Base-by-base conservation (phyloP, 1,140 invertebrate genomes). In the Holcopasites calliopsidis region DNA sequence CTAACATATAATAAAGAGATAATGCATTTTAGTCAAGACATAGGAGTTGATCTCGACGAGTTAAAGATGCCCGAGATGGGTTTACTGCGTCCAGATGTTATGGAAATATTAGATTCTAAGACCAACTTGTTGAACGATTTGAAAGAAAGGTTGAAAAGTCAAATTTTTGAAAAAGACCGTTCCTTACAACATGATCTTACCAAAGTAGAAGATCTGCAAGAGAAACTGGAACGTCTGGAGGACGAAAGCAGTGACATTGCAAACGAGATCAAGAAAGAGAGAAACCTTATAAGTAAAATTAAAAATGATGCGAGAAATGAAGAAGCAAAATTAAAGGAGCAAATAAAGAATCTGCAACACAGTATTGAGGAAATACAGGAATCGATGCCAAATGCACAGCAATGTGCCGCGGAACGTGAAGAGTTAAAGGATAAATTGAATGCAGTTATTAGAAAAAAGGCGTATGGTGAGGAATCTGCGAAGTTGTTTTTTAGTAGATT, bases 1-100 rank as follows among this genome's bases (percentile, higher is more conserved):
- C 68, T 89, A 28, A 76, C 62, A 7, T 89, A 89, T 54, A 90
- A 90, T 52, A 85, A 85, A 44, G 79, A 87, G 23, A 81, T 90
- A 55, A 76, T 87, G 72, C 68, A 86, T 69, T n/a, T 85, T 8
- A 73, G 49, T 23, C 44, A 40, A 40, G 69, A 85, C 21, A 23
- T 68, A 21, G 76, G 60, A 28, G 28, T 82, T 1, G 50, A 87
- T 68, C 26, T 87, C 18, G 71, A 87, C 40, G 77, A 88, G n/a
- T 69, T 89, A 21, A 81, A 80, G 28, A 76, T 90, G 28, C 89
- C 89, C 26, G 87, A 89, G 64, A 85, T 73, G 23, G 80, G 77
- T 61, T 62, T 88, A 21, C 65, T 77, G 13, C 40, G 79, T 69
- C 33, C 72, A 4, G 42, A 86, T n/a, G 77, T 86, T 62, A 84